Conservation (phyloP, 1,140 invertebrate species). For the Helicorthomorpha holstii region DNA sequence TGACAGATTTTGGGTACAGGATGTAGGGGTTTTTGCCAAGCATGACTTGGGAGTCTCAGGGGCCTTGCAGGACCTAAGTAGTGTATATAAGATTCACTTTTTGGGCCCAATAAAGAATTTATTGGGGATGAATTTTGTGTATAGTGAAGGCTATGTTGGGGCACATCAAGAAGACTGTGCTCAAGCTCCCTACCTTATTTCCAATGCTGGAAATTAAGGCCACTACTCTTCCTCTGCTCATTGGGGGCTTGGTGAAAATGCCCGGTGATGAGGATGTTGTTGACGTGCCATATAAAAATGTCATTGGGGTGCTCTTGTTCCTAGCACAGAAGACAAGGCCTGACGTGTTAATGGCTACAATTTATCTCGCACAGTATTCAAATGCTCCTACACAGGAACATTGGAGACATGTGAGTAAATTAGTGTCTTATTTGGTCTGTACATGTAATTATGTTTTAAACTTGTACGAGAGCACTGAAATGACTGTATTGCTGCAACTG, state of each 20-base stretch:
- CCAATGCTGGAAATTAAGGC: neutral
- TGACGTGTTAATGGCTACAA: neutral
- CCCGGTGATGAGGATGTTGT: neutral
- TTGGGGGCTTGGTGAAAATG: neutral
- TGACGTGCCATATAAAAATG: neutral
- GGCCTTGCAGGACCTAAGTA: neutral
- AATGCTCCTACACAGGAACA: slow-evolving; percentile 5
- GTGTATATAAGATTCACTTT: neutral
- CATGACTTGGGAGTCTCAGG: neutral
- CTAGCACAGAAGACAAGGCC: slow-evolving; percentile 2
- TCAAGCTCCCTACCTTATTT: neutral
- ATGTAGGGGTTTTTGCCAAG: neutral
- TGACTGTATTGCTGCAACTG: neutral
- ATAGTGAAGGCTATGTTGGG: neutral
- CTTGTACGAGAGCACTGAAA: neutral
- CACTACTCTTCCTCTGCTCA: neutral
- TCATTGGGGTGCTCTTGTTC: slow-evolving; percentile 2
- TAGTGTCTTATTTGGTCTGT: neutral
- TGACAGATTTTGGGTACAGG: no score
- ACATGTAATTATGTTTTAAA: neutral
- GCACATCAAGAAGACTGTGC: neutral
- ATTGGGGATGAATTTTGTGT: neutral
- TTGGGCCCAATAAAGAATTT: neutral
- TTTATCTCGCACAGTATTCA: slow-evolving; percentile 2
- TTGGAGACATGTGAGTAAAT: neutral